Base-by-base conservation (phyloP, 2,888 invertebrate species). In the Lithophane leautieri region DNA sequence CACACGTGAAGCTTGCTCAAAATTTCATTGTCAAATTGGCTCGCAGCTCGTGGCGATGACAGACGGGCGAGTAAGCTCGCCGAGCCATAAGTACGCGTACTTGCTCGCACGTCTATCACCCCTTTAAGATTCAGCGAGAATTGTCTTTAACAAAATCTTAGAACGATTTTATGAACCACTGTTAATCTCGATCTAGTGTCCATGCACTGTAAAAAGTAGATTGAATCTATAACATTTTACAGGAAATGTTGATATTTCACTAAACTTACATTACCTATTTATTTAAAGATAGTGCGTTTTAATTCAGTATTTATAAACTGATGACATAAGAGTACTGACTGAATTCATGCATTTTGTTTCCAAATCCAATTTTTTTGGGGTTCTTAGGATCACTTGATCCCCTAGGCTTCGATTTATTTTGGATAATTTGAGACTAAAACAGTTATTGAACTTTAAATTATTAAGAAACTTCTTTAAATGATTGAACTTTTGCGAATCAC, bases 161-260 rank as follows among this genome's bases (percentile, higher is more conserved):
- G 56, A 62, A 70, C 34, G 78, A 76, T 73, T 58, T 73, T 71
- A 72, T 74, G 78, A 82, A 85, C 68, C 83, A 82, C 16, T 76
- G 50, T 76, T 84, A 82, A 84, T 84, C 82, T 88, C 85, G 82
- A 83, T 86, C 86, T 88, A 87, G 85, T 89, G 87, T 81, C 80
- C 63, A 81, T 75, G 84, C 90, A 90, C 88, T 88, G 80, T 84
- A 88, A 83, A 88, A 82, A 14, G 28, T 87, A 83, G 78, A 83
- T 80, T 73, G 19, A 76, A 85, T 78, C 77, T 81, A 81, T 78
- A 65, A 61, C 60, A 74, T 72, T 67, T 25, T 78, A 77, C 28
- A 22, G 73, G 54, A 66, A 76, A 72, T 70, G 65, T 82, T 78
- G 28, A 66, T 58, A 76, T 50, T 73, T 63, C 79, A 65, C 58